These are phyloP conservation scores for Catharus minimus DNA, from an alignment of 2,113 vertebrate species.

Conservation along the genomic window DNA sequence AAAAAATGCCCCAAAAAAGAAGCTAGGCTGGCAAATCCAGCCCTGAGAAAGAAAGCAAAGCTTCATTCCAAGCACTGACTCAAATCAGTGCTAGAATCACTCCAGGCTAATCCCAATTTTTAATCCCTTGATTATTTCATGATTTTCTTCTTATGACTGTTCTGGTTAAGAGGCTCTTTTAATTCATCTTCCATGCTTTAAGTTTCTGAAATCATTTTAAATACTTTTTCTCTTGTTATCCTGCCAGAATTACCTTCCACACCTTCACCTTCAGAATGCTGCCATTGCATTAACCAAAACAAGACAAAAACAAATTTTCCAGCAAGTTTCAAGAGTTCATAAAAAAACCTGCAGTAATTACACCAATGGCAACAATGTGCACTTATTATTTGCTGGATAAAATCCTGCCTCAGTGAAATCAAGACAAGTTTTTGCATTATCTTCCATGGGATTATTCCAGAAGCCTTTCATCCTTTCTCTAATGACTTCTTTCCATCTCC, in stretches of 20 bases:
- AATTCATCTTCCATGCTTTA: neutral
- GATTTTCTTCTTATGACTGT: neutral
- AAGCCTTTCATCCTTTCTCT: neutral
- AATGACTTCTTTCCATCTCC: neutral
- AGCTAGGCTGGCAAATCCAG: neutral
- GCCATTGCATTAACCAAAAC: neutral
- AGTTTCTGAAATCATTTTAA: neutral
- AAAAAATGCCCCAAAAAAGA: neutral
- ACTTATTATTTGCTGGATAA: neutral
- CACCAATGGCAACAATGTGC: neutral
- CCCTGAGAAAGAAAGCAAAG: conserved; percentile 4
- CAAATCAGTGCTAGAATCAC: neutral
- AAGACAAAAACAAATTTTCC: neutral
- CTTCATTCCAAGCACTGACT: neutral
- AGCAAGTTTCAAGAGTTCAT: neutral
- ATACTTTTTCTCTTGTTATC: neutral
- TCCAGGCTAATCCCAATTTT: neutral
- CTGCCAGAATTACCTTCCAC: neutral
- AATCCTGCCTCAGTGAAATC: neutral
- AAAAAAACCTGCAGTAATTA: neutral
- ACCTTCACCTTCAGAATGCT: neutral
- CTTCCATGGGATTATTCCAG: neutral
- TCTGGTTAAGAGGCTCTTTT: neutral
- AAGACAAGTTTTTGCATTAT: neutral
- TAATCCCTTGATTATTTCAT: neutral